Base-by-base conservation (phyloP, 1,140 invertebrate species). In the Drosophila ambigua region DNA sequence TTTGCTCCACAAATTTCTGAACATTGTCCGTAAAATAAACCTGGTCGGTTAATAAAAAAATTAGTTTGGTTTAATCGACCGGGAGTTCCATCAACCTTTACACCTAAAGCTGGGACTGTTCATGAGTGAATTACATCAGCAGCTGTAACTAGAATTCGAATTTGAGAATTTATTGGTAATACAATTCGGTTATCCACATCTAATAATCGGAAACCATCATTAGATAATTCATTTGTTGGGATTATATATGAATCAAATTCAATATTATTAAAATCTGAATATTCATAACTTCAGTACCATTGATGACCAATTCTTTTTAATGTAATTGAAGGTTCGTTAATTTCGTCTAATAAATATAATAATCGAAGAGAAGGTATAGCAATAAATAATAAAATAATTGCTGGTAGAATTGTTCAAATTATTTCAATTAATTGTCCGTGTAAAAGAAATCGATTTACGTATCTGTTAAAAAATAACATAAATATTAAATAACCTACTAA, bases 1-100 rank as follows among this genome's bases (percentile, higher is more conserved):
- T 96, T 96, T 57, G 93, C 92, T 6, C 95, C 95, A 94, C 95
- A 96, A 93, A 96, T 95, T 94, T 96, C 95, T 84, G 95, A 96
- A 92, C 95, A 96, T 94, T 96, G 95, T 0, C 95, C 95, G 92
- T 92, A 95, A 91, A 93, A 95, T 79, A 95, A 68, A 49, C 95
- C 94, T 39, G 93, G 82, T 45, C 93, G 93, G 72, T 93, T 94
- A 87, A 93, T 90, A 75, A 90, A 90, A 89, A 95, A 93, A 64
- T 72, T 93, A 55, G 93, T 88, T 94, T 95, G 94, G 92, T 95
- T 96, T 91, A 96, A 80, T 43, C 95, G 94, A 0, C 95, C 95
- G 20, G 95, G 95, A 5, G 93, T 92, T 39, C 94, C 94, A 93
- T 96, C 95, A 66, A 93, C 91, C 92, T 96, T 96, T 43, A 95